Evolutionary conservation across 2,797 vertebrate genomes (phyloP).

Genomic region (Eptatretus atami): DNA sequence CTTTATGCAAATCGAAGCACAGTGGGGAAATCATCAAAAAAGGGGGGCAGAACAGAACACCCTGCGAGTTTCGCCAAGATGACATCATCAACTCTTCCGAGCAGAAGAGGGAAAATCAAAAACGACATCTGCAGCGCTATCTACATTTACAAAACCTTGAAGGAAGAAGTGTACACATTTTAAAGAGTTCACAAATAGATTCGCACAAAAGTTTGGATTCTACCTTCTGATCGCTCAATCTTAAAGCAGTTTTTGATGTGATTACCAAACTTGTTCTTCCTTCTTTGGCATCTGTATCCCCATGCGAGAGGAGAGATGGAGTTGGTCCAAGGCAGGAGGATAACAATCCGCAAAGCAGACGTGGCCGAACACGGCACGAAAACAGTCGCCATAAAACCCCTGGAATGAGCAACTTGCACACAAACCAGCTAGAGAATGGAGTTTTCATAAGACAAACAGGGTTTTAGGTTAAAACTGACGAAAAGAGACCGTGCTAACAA

Average conservation of each 20-base stretch:
- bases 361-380: neutral
- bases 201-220: too few relatives aligned
- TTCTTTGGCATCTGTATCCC: neutral
- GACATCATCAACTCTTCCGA: too few relatives aligned
- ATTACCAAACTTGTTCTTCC: slow-evolving; percentile 1
- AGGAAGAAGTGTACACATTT: too few relatives aligned
- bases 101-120: too few relatives aligned
- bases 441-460: neutral
- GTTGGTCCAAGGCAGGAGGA: neutral
- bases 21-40: too few relatives aligned
- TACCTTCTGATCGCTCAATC: slow-evolving; percentile 3
- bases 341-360: neutral
- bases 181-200: too few relatives aligned
- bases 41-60: too few relatives aligned
- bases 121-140: too few relatives aligned
- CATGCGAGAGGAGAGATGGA: neutral
- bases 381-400: neutral
- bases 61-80: too few relatives aligned
- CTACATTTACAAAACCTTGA: too few relatives aligned
- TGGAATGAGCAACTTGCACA: neutral
- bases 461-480: neutral
- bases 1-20: too few relatives aligned
- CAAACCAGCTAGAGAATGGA: neutral
- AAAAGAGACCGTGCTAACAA: too few relatives aligned
- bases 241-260: slow-evolving; percentile 1